Base-by-base conservation (phyloP, 2,888 invertebrate genomes). In the Spilarctia lutea region DNA sequence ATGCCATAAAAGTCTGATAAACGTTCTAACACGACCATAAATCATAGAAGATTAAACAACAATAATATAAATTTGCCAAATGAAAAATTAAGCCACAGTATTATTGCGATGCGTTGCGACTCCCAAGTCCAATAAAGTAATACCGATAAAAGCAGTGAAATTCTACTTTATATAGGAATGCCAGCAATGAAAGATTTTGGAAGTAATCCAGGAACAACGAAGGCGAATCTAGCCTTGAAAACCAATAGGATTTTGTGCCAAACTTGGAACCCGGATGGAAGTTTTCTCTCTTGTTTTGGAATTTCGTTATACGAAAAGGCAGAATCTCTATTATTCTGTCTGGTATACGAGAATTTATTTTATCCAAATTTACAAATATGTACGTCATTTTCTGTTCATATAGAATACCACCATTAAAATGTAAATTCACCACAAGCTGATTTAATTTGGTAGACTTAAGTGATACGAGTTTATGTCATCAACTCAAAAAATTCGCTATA, bases 191-290 rank as follows among this genome's bases (percentile, higher is more conserved):
- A 85, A 84, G 85, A 87, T 89, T 81, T 92, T 92, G 92, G 92
- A 91, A 78, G 45, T 75, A 73, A 66, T 91, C 92, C 92, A 92
- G 88, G 82, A 71, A 71, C 84, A 84, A 77, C 84, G 88, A 90
- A 90, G 90, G 89, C 86, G 89, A 85, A 63, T 63, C 81, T 75
- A 66, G 88, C 89, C 89, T 91, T 91, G 89, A 89, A 89, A 89
- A 60, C 77, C 80, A 78, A 79, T 73, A 80, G 72, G 71, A 79
- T 79, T 73, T 72, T 70, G 79, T 83, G 83, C 87, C 86, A 85
- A 86, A 74, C 45, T 72, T 24, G 73, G 68, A 73, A 72, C 68
- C 20, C 56, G 69, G 70, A 76, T 76, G 73, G 56, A 8, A 68
- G 76, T 76, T 69, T 73, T 68, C 24, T 33, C 30, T 73, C 63